Evolutionary conservation across 2,888 invertebrate genomes (phyloP).

Genomic region (Patella caerulea): DNA sequence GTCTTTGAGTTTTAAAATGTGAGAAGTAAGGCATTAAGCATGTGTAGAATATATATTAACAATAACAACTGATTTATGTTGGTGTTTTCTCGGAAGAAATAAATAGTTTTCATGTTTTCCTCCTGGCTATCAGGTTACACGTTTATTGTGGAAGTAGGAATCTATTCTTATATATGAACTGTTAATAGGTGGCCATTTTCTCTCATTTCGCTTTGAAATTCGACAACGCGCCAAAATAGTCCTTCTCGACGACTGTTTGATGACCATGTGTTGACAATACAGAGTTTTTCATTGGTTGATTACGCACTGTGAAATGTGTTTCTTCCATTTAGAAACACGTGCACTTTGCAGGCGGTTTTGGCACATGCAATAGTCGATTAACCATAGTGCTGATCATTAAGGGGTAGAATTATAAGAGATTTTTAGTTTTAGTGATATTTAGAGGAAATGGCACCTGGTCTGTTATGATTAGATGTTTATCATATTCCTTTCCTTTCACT

Average conservation of each 20-base stretch:
- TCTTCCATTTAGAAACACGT: background rate
- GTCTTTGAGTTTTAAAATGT: too few species aligned
- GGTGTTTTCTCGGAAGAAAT: background rate
- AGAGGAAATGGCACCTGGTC: too few species aligned
- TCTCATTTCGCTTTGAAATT: constrained; percentile 1
- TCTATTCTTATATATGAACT: background rate
- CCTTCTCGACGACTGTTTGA: background rate
- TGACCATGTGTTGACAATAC: background rate
- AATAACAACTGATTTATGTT: constrained; percentile 2
- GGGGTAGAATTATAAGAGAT: too few species aligned
- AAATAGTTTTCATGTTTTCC: constrained; percentile 7
- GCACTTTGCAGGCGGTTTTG: background rate
- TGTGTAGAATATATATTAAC: background rate
- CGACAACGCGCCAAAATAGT: constrained; percentile 10
- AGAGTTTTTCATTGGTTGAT: constrained; percentile 1
- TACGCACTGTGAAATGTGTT: background rate
- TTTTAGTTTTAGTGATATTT: too few species aligned
- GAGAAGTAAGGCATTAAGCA: background rate
- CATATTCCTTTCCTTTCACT: too few species aligned
- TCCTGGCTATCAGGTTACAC: background rate
- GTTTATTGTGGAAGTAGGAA: background rate
- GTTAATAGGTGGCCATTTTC: constrained; percentile 2
- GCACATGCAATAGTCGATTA: too few species aligned
- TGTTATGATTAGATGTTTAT: too few species aligned
- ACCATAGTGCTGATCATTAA: too few species aligned